phyloP scores from a whole-genome alignment of 2,888 invertebrate species.

The Drosophila nigricruria region DNA sequence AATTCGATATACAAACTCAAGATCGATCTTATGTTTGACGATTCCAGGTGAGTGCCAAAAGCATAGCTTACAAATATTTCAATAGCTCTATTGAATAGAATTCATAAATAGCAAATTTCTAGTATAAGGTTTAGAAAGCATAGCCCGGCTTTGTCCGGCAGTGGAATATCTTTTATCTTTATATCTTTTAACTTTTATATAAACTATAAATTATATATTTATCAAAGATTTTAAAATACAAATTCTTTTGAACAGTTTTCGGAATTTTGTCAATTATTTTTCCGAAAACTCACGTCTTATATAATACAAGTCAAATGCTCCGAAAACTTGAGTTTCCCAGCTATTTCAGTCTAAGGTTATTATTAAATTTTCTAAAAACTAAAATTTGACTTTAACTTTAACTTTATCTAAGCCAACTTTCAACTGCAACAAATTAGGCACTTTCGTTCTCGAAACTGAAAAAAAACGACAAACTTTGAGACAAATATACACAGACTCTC shows the following conservation, averaged over 20 bases:
- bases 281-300: not conserved
- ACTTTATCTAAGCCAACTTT: conserved; percentile 43
- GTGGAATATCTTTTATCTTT: too few species aligned
- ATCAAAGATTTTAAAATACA: not conserved
- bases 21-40: conserved; percentile 94
- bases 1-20: conserved; percentile 92
- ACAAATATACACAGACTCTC: conserved; percentile 10
- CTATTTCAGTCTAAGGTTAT: not conserved
- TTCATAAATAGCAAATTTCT: not conserved
- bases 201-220: not conserved
- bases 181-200: not conserved
- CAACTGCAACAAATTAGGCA: conserved; percentile 46
- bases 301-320: not conserved
- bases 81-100: not conserved
- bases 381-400: conserved; percentile 1
- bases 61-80: not conserved
- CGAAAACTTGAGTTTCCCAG: not conserved
- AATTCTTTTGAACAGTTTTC: not conserved
- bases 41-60: conserved; percentile 86
- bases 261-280: not conserved
- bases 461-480: conserved; percentile 4
- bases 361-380: not conserved
- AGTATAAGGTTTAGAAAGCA: not conserved
- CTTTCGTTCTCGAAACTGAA: conserved; percentile 70
- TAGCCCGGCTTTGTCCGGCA: not conserved